These are phyloP conservation scores for Artibeus jamaicensis DNA, from an alignment of 2,797 vertebrate species.

Conservation along the genomic window DNA sequence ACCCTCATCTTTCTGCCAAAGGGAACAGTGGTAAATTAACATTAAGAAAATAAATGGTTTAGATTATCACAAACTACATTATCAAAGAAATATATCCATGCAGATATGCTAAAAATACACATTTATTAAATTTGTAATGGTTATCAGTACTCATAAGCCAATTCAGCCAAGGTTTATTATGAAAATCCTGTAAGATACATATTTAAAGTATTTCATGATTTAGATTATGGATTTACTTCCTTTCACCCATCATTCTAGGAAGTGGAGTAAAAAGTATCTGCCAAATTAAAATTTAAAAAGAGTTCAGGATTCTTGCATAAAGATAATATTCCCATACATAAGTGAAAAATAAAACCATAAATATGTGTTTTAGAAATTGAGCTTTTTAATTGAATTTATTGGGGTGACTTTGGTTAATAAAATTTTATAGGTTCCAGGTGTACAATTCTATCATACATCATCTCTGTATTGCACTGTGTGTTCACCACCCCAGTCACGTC, in stretches of 20 bases:
- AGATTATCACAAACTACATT: neutral
- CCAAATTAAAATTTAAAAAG: neutral
- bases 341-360: neutral
- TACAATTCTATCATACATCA: neutral
- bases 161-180: neutral
- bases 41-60: neutral
- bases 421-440: neutral
- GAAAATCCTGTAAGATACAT: neutral
- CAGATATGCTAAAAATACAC: neutral
- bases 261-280: neutral
- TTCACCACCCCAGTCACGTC: neutral
- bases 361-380: neutral
- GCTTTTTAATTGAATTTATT: neutral
- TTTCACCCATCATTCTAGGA: neutral
- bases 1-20: neutral
- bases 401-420: neutral
- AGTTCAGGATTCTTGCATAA: neutral
- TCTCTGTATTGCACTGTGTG: neutral
- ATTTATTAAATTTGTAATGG: neutral
- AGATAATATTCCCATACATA: neutral
- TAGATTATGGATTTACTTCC: neutral
- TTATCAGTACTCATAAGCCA: constrained; percentile 20
- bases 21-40: neutral
- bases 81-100: constrained; percentile 1
- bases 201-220: neutral